Evolutionary conservation across 2,797 vertebrate genomes (phyloP).

Genomic region (Sebastes reedi): DNA sequence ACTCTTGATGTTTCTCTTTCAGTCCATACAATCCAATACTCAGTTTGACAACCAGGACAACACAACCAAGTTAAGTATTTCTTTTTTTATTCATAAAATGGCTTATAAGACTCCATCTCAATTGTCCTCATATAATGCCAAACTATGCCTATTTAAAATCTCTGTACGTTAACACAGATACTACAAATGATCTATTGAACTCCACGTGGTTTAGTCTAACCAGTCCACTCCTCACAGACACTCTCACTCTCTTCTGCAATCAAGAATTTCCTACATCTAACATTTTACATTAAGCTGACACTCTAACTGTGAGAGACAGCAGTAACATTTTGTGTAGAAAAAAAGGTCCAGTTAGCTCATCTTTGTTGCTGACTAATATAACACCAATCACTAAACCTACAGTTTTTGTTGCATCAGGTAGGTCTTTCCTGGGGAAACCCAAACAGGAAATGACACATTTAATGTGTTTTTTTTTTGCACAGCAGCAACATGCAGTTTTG

Average conservation of each 20-base stretch:
- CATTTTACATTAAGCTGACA: not conserved
- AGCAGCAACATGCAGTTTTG: not conserved
- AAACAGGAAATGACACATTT: slow-evolving; percentile 30
- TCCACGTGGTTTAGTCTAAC: too few relatives aligned
- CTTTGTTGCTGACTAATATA: not conserved
- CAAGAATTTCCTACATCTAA: not conserved
- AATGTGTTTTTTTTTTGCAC: not conserved
- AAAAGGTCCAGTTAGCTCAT: not conserved
- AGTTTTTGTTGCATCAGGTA: slow-evolving; percentile 1
- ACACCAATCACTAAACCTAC: not conserved
- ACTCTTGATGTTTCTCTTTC: too few relatives aligned
- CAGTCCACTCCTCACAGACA: not conserved
- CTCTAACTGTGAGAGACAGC: not conserved
- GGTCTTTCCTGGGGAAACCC: slow-evolving; percentile 21
- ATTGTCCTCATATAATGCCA: not conserved
- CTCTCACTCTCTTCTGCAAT: not conserved
- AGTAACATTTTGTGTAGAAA: not conserved
- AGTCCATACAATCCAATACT: not conserved
- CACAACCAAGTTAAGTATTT: too few relatives aligned
- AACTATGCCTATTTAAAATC: not conserved
- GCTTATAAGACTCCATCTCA: too few relatives aligned
- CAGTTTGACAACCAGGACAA: not conserved
- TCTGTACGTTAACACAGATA: too few relatives aligned
- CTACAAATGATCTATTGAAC: too few relatives aligned
- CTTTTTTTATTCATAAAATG: not conserved